phyloP scores from a whole-genome alignment of 1,140 invertebrate species.

The Drosophila quadrilineata region DNA sequence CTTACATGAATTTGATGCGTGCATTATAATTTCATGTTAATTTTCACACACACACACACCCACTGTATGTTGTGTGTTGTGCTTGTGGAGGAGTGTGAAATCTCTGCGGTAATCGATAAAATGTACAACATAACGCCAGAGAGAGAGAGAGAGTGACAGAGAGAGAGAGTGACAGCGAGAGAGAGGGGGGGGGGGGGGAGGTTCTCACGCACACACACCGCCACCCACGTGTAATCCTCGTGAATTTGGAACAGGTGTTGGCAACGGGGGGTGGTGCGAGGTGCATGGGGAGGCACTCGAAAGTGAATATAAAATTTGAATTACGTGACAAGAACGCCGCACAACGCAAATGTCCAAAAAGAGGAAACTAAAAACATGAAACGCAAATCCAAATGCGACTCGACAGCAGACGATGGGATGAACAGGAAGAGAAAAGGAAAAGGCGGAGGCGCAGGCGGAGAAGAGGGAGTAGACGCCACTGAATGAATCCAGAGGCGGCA shows the following conservation, averaged over 20 bases:
- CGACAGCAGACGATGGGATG: conserved; percentile 8
- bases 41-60: conserved; percentile 34
- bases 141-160: no score
- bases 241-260: no score
- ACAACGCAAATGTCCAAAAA: conserved; percentile 21
- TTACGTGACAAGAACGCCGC: conserved; percentile 66
- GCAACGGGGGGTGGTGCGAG: neutral
- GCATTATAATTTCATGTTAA: conserved; percentile 67
- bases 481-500: no score
- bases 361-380: conserved; percentile 50
- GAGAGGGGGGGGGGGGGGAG: no score
- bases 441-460: conserved; percentile 19
- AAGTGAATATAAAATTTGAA: conserved; percentile 71
- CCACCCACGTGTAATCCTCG: conserved; percentile 28
- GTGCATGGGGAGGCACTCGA: neutral
- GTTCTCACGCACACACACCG: conserved; percentile 33
- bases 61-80: neutral
- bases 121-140: conserved; percentile 24
- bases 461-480: neutral
- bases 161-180: no score
- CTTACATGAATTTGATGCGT: conserved; percentile 44
- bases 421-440: neutral
- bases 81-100: conserved; percentile 11
- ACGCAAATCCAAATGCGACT: conserved; percentile 41
- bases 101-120: conserved; percentile 60